Evolutionary conservation across 1,140 invertebrate species (phyloP).

Genomic region (Lysiphlebus fabarum): DNA sequence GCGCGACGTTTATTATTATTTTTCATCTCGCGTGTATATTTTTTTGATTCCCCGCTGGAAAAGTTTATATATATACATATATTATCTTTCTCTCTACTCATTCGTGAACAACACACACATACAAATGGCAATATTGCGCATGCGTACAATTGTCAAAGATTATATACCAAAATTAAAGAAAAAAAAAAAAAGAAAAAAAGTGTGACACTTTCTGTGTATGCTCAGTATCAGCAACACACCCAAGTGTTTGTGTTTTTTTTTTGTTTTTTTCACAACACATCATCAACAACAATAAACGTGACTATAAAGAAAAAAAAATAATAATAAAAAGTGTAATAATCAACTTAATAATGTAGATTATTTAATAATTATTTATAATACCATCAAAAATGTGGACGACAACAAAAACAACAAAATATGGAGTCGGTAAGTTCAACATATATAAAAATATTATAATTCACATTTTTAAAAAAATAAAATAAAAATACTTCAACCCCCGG

Average conservation of each 20-base stretch:
- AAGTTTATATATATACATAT: no score
- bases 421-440: slow-evolving; percentile 58
- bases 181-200: slow-evolving; percentile 23
- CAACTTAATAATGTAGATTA: slow-evolving; percentile 9
- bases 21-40: no score
- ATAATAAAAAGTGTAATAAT: slow-evolving; percentile 3
- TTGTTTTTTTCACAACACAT: slow-evolving; percentile 30
- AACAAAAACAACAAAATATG: slow-evolving; percentile 64
- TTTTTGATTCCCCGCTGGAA: no score
- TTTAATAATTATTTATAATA: neutral
- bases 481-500: slow-evolving; percentile 2
- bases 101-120: no score
- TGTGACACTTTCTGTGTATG: slow-evolving; percentile 35
- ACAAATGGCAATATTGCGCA: slow-evolving; percentile 36
- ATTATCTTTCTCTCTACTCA: no score
- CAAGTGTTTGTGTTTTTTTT: slow-evolving; percentile 51
- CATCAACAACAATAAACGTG: slow-evolving; percentile 23
- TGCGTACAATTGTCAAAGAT: slow-evolving; percentile 18
- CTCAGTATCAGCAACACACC: slow-evolving; percentile 39
- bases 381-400: slow-evolving; percentile 59
- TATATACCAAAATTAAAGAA: no score
- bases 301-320: slow-evolving; percentile 16
- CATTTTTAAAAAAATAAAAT: no score
- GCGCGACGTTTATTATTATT: no score
- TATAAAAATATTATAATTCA: neutral